phyloP scores from a whole-genome alignment of 2,113 vertebrate genomes.

The Himantopus leucocephalus region DNA sequence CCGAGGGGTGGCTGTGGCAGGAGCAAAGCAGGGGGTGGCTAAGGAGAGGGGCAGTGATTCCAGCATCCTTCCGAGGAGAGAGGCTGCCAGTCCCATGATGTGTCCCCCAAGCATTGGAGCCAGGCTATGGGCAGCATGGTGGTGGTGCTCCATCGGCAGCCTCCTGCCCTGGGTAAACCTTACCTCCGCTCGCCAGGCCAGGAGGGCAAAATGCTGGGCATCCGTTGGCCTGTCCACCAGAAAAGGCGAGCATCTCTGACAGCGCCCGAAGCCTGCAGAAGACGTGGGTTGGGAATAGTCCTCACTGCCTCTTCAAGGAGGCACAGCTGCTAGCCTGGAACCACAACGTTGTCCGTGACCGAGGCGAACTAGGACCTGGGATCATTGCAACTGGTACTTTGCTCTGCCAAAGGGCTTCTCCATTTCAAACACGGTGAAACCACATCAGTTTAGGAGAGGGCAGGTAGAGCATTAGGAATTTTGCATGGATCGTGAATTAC shows the following conservation, averaged over 20 bases:
- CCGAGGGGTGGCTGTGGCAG: background rate
- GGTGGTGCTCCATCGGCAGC: background rate
- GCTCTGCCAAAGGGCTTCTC: background rate
- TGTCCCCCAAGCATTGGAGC: background rate
- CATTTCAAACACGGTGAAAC: background rate
- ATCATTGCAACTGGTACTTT: background rate
- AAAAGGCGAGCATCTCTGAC: background rate
- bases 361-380: background rate
- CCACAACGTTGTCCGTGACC: accelerated
- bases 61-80: background rate
- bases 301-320: background rate
- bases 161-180: background rate
- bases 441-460: background rate
- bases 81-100: background rate
- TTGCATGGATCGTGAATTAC: background rate
- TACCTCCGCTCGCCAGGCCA: background rate
- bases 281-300: background rate
- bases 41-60: background rate
- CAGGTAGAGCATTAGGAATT: background rate
- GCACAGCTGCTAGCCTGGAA: background rate
- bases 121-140: background rate
- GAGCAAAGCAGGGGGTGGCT: background rate
- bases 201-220: background rate
- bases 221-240: background rate
- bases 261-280: background rate